Conservation (phyloP, 2,888 invertebrate genomes). For the Drosophila mayaguana region DNA sequence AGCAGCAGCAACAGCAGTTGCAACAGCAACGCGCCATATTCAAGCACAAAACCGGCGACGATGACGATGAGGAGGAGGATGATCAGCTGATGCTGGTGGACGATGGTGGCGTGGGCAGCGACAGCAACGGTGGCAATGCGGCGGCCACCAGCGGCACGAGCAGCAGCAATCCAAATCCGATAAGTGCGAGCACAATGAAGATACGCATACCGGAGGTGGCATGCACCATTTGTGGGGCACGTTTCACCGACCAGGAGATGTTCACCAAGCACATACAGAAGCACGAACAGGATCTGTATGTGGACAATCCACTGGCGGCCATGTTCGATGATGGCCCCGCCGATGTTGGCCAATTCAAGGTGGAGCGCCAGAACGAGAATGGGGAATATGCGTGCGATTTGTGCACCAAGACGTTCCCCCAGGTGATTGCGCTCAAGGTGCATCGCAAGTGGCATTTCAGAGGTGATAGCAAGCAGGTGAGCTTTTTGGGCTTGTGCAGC, state of each 20-base stretch:
- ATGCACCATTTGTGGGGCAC: conserved; percentile 84
- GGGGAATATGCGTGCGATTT: conserved; percentile 85
- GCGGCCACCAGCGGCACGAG: conserved; percentile 3
- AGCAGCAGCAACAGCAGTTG: conserved; percentile 13
- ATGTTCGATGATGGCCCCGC: conserved; percentile 85
- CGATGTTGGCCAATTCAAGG: conserved; percentile 83
- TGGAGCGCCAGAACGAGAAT: conserved; percentile 84
- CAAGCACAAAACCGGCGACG: conserved; percentile 80
- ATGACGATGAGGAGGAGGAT: conserved; percentile 66
- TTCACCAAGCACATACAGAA: conserved; percentile 84
- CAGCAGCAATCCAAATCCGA: conserved; percentile 13
- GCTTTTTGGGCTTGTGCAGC: conserved; percentile 84
- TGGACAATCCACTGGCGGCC: conserved; percentile 84
- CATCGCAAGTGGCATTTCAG: conserved; percentile 86
- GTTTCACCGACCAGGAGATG: conserved; percentile 84
- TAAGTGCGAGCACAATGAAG: conserved; percentile 51
- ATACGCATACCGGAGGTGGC: conserved; percentile 83
- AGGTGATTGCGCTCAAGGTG: conserved; percentile 85
- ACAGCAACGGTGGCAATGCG: conserved; percentile 36
- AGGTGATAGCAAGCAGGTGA: conserved; percentile 86
- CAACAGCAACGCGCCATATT: conserved; percentile 40
- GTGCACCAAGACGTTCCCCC: conserved; percentile 84
- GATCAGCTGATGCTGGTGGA: conserved; percentile 46
- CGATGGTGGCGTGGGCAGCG: conserved; percentile 39
- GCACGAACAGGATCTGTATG: conserved; percentile 84